Percentiles rank a stretch among this genome's conserved stretches.
phyloP scores from a whole-genome alignment of 2,113 vertebrate species.

The Phocoena sinus region DNA sequence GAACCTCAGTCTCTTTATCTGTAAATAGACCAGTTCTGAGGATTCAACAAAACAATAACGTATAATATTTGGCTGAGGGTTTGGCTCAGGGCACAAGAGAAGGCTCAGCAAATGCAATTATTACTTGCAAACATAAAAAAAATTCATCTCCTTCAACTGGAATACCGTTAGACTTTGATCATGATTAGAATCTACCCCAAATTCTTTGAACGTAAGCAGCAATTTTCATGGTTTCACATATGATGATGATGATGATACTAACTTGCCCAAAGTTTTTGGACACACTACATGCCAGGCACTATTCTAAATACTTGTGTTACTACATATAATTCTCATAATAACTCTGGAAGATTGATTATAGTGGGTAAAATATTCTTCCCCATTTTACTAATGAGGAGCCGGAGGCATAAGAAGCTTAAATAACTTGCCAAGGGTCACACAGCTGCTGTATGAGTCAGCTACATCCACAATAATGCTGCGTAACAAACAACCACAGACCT shows the following conservation, averaged over 20 bases:
- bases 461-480: accelerated
- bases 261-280: background rate
- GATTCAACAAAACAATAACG: background rate
- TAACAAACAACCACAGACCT: background rate
- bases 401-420: background rate
- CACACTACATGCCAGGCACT: background rate
- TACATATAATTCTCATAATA: background rate
- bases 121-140: background rate
- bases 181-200: background rate
- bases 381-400: background rate
- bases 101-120: background rate
- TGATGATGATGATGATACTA: background rate
- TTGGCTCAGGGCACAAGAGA: too few relatives aligned
- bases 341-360: background rate
- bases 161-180: background rate
- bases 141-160: background rate
- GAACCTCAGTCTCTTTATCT: background rate
- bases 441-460: background rate
- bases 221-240: background rate
- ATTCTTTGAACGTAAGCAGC: background rate
- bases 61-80: background rate
- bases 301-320: background rate
- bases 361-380: background rate
- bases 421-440: background rate
- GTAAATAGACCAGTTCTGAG: background rate